Base-by-base conservation (phyloP, 2,113 vertebrate genomes). In the Numida meleagris region DNA sequence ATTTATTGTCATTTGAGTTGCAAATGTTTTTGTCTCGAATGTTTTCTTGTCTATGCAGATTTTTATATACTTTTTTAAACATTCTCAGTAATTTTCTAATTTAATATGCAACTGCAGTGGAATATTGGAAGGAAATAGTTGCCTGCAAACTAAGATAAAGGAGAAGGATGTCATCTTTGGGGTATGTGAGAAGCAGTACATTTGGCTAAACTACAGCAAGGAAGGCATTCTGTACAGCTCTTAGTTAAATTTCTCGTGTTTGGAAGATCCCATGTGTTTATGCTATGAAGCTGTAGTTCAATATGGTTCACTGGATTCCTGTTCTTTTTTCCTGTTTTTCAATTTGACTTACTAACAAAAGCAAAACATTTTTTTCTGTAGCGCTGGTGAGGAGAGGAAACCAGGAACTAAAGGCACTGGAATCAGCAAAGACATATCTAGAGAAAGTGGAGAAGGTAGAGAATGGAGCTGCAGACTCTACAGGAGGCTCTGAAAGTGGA, bases 401-500 rank as follows among this genome's bases (percentile, higher is more conserved):
- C 23, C 75, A 76, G 94, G 94, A 93, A 97, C 94, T 96, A 94
- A 95, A 97, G 95, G 97, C 96, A 96, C 96, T 97, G 96, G 96
- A 97, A 97, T 97, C 97, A 97, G 94, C 91, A 91, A 94, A 96
- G 90, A 89, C 42, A 93, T 87, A 93, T 96, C 79, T 97, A 95
- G 95, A 97, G 89, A 98, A 97, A 97, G 98, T 97, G 97, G 98
- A 98, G 97, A 98, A 98, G 87, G 96, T 97, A 97, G 98, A 99
- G 99, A 98, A 99, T 99, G 99, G 99, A 99, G 98, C 97, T 99
- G 96, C 99, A 99, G 98, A 99, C 98, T 97, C 98, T 99, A 96
- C 99, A 99, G 98, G 99, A 99, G 98, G 99, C 99, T 95, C 98
- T 99, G 96, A 99, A 99, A 99, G 99, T 99, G 98, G 99, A 99